Conservation (phyloP, 2,113 vertebrate species). For the Triplophysa tibetana region DNA sequence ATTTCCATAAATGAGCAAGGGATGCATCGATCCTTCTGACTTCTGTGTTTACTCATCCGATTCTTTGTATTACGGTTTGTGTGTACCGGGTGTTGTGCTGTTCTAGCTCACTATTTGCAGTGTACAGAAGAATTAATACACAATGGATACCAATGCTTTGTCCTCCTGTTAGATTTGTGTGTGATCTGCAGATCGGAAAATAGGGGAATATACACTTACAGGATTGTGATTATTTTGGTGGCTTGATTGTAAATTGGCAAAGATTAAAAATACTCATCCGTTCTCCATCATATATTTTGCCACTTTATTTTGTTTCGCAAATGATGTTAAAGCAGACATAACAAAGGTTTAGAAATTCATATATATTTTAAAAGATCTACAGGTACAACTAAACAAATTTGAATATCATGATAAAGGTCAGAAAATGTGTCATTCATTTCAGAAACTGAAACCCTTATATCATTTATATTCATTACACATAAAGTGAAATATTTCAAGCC, state of each 20-base stretch:
- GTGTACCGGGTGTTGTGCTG: slow-evolving; percentile 98
- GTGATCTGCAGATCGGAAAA: slow-evolving; percentile 43
- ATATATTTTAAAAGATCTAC: too few species aligned
- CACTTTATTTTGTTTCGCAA: slow-evolving; percentile 16
- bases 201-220: slow-evolving; percentile 52
- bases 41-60: slow-evolving; percentile 87
- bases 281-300: slow-evolving; percentile 23
- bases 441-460: too few species aligned
- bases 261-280: slow-evolving; percentile 54
- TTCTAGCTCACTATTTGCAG: slow-evolving; percentile 92
- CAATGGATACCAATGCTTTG: slow-evolving; percentile 74
- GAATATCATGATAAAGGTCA: too few species aligned
- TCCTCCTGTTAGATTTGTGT: slow-evolving; percentile 65
- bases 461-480: too few species aligned
- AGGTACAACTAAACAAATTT: too few species aligned
- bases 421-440: too few species aligned
- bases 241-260: slow-evolving; percentile 53
- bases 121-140: slow-evolving; percentile 95
- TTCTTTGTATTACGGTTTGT: slow-evolving; percentile 85
- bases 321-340: not conserved
- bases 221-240: slow-evolving; percentile 55
- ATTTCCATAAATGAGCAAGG: slow-evolving; percentile 89
- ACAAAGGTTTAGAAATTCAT: not conserved
- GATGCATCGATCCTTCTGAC: slow-evolving; percentile 78
- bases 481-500: too few species aligned